Percentiles rank a stretch among this genome's conserved stretches.
These are phyloP conservation scores for Oxytorus armatus DNA, from an alignment of 2,888 invertebrate genomes.

Conservation along the genomic window DNA sequence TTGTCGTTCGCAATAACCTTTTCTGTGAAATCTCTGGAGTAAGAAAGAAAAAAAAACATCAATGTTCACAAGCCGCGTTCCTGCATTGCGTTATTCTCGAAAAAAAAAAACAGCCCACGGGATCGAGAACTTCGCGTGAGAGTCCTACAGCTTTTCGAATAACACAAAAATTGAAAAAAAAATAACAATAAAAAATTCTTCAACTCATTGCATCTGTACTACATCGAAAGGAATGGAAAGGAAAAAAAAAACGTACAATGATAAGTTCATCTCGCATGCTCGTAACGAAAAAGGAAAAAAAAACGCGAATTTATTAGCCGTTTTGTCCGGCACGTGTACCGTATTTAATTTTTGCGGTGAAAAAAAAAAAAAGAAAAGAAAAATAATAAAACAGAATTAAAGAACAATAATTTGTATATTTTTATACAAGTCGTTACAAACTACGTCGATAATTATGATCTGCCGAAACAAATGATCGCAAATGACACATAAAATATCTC, in stretches of 20 bases:
- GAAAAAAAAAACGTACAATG: constrained; percentile 58
- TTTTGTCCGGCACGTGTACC: constrained; percentile 61
- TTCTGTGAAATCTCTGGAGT: constrained; percentile 23
- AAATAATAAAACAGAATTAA: constrained; percentile 65
- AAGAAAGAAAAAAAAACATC: constrained; percentile 19
- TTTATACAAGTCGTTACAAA: constrained; percentile 75
- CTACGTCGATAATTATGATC: constrained; percentile 65
- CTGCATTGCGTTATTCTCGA: constrained; percentile 40
- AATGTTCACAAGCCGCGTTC: constrained; percentile 39
- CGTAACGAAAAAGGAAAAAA: constrained; percentile 47
- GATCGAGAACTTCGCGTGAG: constrained; percentile 11
- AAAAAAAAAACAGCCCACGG: constrained; percentile 1
- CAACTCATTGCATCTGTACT: constrained; percentile 59
- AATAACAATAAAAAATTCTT: constrained; percentile 7
- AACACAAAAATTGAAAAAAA: background rate
- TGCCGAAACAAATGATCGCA: constrained; percentile 60
- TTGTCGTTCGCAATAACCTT: constrained; percentile 57
- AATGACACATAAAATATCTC: constrained; percentile 65
- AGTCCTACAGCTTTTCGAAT: constrained; percentile 25
- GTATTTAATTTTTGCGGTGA: constrained; percentile 70
- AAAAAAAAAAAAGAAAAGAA: constrained; percentile 6
- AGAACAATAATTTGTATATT: constrained; percentile 78
- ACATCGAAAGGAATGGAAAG: constrained; percentile 63
- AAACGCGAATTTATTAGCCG: constrained; percentile 57
- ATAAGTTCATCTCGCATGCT: constrained; percentile 62